Conservation (phyloP, 2,888 invertebrate species). For the Aporophyla lueneburgensis region DNA sequence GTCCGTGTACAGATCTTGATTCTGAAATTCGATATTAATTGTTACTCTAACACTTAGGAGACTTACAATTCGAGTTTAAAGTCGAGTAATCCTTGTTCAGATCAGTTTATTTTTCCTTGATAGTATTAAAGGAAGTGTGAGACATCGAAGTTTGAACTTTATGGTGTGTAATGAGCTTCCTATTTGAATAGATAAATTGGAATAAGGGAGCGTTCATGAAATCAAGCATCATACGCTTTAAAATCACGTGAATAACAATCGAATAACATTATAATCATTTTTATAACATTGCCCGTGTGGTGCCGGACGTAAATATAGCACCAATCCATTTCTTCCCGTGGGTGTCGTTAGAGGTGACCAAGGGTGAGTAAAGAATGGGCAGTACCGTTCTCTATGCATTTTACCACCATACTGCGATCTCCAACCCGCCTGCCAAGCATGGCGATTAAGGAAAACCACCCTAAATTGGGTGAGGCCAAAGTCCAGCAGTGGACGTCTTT, state of each 20-base stretch:
- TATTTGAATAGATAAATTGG: background rate
- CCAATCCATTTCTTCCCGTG: no score
- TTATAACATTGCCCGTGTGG: no score
- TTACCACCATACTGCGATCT: no score
- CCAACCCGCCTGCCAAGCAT: no score
- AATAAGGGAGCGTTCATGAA: background rate
- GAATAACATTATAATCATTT: no score
- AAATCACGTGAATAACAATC: background rate
- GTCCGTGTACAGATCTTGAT: slow-evolving; percentile 46
- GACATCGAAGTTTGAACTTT: slow-evolving; percentile 4
- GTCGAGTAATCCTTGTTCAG: slow-evolving; percentile 16
- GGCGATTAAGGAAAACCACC: no score
- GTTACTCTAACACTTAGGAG: background rate
- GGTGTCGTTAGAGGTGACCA: no score
- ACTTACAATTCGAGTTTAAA: slow-evolving; percentile 12
- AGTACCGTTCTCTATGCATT: no score
- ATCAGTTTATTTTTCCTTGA: slow-evolving; percentile 20
- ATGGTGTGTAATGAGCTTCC: background rate
- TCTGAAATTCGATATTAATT: slow-evolving; percentile 58
- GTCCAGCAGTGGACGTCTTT: no score
- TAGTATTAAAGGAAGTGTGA: background rate
- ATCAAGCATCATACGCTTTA: background rate
- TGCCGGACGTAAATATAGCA: no score
- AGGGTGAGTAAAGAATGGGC: no score
- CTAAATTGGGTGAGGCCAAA: no score